Conservation (phyloP, 37 sponge, comb jelly and placozoan genomes). For the Cliona cf. orientalis region DNA sequence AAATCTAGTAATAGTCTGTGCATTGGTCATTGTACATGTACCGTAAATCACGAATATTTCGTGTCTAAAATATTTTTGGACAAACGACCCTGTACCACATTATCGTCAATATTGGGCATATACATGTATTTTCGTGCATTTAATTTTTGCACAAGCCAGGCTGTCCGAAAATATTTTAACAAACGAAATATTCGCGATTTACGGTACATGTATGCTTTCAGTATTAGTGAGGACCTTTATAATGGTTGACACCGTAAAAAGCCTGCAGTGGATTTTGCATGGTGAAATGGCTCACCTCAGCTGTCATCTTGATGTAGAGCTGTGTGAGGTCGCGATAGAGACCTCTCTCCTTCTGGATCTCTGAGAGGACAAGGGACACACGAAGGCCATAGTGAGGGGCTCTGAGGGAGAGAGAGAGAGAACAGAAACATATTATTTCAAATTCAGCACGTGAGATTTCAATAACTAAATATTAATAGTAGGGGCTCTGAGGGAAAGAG, state of each 20-base stretch:
- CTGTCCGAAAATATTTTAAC: too few species aligned
- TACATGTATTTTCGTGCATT: too few species aligned
- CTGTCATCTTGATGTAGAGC: slow-evolving; percentile 55
- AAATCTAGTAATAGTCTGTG: neutral
- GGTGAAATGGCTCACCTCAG: slow-evolving; percentile 38
- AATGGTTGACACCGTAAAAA: too few species aligned
- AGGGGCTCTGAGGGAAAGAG: neutral
- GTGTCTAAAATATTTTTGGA: too few species aligned
- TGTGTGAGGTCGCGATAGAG: slow-evolving; percentile 68
- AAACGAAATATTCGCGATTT: too few species aligned
- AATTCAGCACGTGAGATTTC: neutral
- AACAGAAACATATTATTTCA: neutral
- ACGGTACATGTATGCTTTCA: neutral
- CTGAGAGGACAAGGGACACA: slow-evolving; percentile 69
- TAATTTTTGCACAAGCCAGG: too few species aligned
- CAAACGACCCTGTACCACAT: too few species aligned
- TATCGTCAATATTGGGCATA: too few species aligned
- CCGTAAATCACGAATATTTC: too few species aligned
- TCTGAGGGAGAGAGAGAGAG: slow-evolving; percentile 33
- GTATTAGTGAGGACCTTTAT: neutral
- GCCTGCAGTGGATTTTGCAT: too few species aligned
- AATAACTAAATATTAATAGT: neutral
- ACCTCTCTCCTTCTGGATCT: slow-evolving; percentile 73
- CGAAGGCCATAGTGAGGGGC: slow-evolving; percentile 69
- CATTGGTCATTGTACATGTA: neutral